Percentiles rank a stretch among this genome's conserved stretches.
Evolutionary conservation across 2,888 invertebrate species (phyloP).

Genomic region (Agriopis leucophaearia): DNA sequence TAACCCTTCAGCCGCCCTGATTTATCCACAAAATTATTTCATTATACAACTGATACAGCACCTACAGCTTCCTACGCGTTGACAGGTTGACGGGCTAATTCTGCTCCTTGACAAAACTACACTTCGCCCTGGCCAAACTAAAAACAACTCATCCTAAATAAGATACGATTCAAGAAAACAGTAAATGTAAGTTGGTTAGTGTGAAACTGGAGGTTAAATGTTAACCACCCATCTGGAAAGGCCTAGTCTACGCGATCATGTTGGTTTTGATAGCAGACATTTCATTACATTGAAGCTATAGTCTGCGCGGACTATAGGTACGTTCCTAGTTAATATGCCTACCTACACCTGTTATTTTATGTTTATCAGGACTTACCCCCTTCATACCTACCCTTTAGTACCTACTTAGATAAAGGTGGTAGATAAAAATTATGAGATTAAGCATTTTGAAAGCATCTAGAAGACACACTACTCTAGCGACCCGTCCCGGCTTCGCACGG

Average conservation of each 20-base stretch:
- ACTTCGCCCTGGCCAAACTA: neutral
- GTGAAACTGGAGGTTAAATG: slow-evolving; percentile 42
- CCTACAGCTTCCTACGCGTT: slow-evolving; percentile 39
- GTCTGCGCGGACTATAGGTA: too few relatives aligned
- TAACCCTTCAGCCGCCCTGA: slow-evolving; percentile 22
- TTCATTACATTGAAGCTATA: neutral
- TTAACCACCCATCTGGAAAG: slow-evolving; percentile 42
- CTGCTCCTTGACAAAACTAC: slow-evolving; percentile 12
- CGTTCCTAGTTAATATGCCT: too few relatives aligned
- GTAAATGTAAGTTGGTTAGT: slow-evolving; percentile 16
- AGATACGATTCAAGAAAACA: neutral
- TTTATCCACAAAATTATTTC: slow-evolving; percentile 42
- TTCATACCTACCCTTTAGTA: too few relatives aligned
- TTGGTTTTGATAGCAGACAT: slow-evolving; percentile 31
- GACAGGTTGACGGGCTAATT: slow-evolving; percentile 40
- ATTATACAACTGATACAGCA: slow-evolving; percentile 36
- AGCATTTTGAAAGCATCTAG: too few relatives aligned
- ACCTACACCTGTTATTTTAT: too few relatives aligned
- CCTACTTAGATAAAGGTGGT: too few relatives aligned
- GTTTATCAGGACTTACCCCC: too few relatives aligned
- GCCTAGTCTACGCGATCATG: slow-evolving; percentile 26
- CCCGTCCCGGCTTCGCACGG: too few relatives aligned
- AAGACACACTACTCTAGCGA: too few relatives aligned
- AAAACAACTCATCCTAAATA: neutral
- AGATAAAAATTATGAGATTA: too few relatives aligned